Base-by-base conservation (phyloP, 2,888 invertebrate species). In the Cyclophora albipunctata region DNA sequence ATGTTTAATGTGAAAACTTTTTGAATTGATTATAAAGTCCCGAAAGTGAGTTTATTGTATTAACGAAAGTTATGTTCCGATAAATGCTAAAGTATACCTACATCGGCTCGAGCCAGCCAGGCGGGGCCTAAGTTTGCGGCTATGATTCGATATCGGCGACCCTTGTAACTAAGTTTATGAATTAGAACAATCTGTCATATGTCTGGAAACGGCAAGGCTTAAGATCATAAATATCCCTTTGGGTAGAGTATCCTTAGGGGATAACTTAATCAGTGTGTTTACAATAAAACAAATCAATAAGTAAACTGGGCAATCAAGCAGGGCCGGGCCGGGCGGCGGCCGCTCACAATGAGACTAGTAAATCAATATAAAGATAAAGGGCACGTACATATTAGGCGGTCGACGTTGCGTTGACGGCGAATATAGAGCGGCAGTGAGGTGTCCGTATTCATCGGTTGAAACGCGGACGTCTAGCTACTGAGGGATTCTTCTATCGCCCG, bases 111-210 rank as follows among this genome's bases (percentile, higher is more conserved):
- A 55, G 57, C 49, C 52, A 53, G 66, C 55, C 58, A 51, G 61
- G 59, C 56, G 62, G 56, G 57, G 59, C 53, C 57, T 65, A 75
- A 75, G 73, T 79, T 75, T 65, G 65, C 57, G 57, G 52, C 64
- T 67, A 69, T 73, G 75, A 78, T 74, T 78, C 63, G 69, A 77
- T 75, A 76, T 70, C 61, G 64, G 63, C 59, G 67, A 75, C 78
- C 76, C 75, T 74, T 75, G 63, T 77, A 77, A 79, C 71, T 52
- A 65, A 80, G 72, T 78, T 81, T 75, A 61, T 48, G 67, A 75
- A 76, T 78, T 73, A 69, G 58, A 69, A 64, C 73, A 74, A 75
- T 80, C 71, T 72, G 72, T 75, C 68, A 67, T 66, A 65, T 57
- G 71, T 74, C 76, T 69, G 60, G 57, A 66, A 65, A 59, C 45